Percentiles rank a stretch among this genome's conserved stretches.
Evolutionary conservation across 1,140 invertebrate species (phyloP).

Genomic region (Heliconius hewitsoni): DNA sequence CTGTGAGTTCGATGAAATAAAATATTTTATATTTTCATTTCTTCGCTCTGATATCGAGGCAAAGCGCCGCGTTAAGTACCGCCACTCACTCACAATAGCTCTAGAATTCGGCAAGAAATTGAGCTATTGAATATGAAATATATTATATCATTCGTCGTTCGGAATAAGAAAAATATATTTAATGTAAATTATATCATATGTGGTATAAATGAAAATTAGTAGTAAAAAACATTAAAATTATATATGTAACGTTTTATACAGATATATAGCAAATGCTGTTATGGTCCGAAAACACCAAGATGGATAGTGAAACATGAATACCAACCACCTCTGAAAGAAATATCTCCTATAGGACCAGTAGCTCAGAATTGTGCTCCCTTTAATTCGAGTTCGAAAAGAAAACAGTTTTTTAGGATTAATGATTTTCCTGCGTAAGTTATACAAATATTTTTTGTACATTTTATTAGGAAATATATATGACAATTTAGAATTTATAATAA

Average conservation of each 20-base stretch:
- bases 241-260: constrained; percentile 29
- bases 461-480: not conserved
- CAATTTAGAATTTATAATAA: constrained; percentile 11
- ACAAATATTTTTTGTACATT: not conserved
- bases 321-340: constrained; percentile 64
- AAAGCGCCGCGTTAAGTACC: no score
- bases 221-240: no score
- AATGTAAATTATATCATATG: no score
- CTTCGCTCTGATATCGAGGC: no score
- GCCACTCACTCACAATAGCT: no score
- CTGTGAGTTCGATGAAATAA: no score
- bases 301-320: constrained; percentile 67
- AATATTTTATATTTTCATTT: no score
- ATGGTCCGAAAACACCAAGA: constrained; percentile 58
- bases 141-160: no score
- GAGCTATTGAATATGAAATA: no score
- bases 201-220: no score
- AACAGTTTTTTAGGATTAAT: constrained; percentile 55
- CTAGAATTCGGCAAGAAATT: no score
- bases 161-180: no score
- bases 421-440: constrained; percentile 69
- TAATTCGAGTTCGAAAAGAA: constrained; percentile 66
- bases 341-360: constrained; percentile 36
- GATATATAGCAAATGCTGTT: constrained; percentile 62
- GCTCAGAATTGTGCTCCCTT: constrained; percentile 68